Evolutionary conservation across 2,888 invertebrate genomes (phyloP), one percentile per base, ranked within the genome.

Genomic region (Nemotelus pantherinus): DNA sequence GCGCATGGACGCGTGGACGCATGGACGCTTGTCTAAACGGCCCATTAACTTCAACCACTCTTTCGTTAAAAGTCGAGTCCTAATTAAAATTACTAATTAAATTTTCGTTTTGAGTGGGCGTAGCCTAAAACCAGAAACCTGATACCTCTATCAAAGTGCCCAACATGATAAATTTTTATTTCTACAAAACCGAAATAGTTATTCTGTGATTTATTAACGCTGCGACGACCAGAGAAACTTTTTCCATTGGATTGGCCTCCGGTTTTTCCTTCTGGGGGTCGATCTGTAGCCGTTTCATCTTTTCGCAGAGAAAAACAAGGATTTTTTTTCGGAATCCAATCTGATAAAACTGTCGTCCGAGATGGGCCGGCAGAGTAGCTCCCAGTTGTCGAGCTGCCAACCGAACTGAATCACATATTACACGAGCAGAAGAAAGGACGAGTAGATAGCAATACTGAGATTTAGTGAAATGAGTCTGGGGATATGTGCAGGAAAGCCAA

Each of bases 161-260:
- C 55, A 44, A 55, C 70, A 72, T 72, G 71, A 72, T 72, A 72
- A 72, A 72, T 81, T 80, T 78, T 79, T 74, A 77, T 74, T 48
- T 72, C 67, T 68, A 48, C 55, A 75, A 78, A 75, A 48, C 48
- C 44, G 67, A 57, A 68, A 50, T 78, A 75, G 77, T 63, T 78
- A 60, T 50, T 48, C 25, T 53, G 45, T 60, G 75, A 78, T 78
- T 78, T 78, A 78, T 75, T 77, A 71, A 57, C 63, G 70, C 57
- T 48, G 77, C 44, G 25, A 25, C 25, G 25, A 25, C 25, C 48
- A 75, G 44, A 10, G 44, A 57, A 44, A 47, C 71, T 72, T 78
- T 77, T 78, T 78, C 75, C 25, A 25, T 25, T 25, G 25, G 25
- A 74, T 67, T 45, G 60, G 55, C 68, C 68, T 50, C 72, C 68